Conservation (phyloP, 1,140 invertebrate species). For the Philopotamus ludificatus region DNA sequence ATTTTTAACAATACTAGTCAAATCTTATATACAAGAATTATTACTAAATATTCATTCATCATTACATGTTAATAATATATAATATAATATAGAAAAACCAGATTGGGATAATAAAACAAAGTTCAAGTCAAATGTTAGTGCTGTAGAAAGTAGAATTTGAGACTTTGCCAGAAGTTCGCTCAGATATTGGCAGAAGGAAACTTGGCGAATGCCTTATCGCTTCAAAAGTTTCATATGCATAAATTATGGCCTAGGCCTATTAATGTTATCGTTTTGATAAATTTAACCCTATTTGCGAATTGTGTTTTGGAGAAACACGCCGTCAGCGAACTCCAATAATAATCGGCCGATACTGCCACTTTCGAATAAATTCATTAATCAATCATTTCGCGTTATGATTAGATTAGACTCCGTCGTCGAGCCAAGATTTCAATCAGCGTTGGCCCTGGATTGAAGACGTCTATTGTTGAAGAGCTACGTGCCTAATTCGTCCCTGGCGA, state of each 20-base stretch:
- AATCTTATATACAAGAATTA: too few species aligned
- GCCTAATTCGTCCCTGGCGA: slow-evolving; percentile 7
- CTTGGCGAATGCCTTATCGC: slow-evolving; percentile 33
- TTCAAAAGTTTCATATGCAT: slow-evolving; percentile 32
- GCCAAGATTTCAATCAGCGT: background rate
- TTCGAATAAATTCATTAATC: too few species aligned
- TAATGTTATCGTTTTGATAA: slow-evolving; percentile 37
- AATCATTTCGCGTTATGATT: too few species aligned
- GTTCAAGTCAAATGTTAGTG: background rate
- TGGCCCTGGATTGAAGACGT: background rate
- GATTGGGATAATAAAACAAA: background rate
- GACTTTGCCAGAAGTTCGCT: slow-evolving; percentile 21
- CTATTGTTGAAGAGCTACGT: slow-evolving; percentile 5
- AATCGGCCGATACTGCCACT: too few species aligned
- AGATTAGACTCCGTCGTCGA: background rate
- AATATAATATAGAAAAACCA: background rate
- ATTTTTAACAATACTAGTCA: too few species aligned
- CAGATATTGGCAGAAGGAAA: slow-evolving; percentile 33
- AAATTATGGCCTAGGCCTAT: slow-evolving; percentile 29
- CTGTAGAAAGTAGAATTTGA: slow-evolving; percentile 10
- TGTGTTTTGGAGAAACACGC: background rate
- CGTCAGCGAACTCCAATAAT: too few species aligned
- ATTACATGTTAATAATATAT: too few species aligned
- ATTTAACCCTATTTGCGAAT: slow-evolving; percentile 19
- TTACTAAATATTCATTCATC: too few species aligned